phyloP scores from a whole-genome alignment of 2,113 vertebrate genomes.

The Monarcha castaneiventris region DNA sequence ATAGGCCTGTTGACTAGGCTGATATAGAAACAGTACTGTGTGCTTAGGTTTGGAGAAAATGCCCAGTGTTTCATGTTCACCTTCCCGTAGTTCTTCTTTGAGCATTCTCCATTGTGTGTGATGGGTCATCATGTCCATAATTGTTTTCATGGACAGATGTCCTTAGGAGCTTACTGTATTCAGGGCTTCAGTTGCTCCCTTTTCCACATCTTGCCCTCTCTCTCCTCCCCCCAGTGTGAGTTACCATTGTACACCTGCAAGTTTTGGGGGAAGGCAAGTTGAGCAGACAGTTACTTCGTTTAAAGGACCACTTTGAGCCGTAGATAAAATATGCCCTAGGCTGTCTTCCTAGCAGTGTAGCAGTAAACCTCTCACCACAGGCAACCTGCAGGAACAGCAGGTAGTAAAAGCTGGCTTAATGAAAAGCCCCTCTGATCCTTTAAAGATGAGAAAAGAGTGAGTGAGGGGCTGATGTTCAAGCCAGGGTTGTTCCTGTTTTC shows the following conservation, averaged over 20 bases:
- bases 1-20: neutral
- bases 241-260: neutral
- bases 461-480: neutral
- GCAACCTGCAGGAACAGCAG: neutral
- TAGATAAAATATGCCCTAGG: neutral
- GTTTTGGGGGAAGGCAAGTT: neutral
- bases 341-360: neutral
- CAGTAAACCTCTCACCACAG: neutral
- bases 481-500: neutral
- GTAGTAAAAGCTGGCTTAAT: neutral
- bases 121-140: neutral
- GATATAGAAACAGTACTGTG: neutral
- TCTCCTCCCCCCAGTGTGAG: fast-evolving
- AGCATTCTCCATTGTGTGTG: neutral
- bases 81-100: neutral
- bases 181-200: neutral
- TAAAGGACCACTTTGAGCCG: neutral
- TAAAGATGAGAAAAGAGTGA: neutral
- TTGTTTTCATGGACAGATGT: neutral
- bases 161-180: neutral
- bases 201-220: neutral
- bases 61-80: neutral
- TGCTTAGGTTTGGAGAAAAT: neutral
- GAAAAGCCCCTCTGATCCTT: neutral
- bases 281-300: fast-evolving